Evolutionary conservation across 2,113 vertebrate genomes (phyloP), one percentile per base, ranked within the genome.

Genomic region (Stictonetta naevosa): DNA sequence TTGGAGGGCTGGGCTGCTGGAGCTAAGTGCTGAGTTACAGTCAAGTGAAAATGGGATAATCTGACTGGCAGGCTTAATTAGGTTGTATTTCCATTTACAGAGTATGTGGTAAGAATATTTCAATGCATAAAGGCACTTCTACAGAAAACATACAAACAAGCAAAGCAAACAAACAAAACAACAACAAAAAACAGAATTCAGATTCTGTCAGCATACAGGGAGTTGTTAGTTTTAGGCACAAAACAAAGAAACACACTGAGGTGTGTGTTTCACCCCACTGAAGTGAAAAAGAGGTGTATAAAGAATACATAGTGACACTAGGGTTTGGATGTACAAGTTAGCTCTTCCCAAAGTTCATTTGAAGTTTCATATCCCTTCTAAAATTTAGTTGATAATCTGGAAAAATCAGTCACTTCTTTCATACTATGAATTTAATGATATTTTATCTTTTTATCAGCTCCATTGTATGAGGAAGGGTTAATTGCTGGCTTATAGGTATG

Each of bases 41-140:
- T 81, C 80, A 87, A 64, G 38, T 84, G 58, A 62, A 93, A 95
- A 69, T 36, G 21, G 33, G 48, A 79, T 87, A 50, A 34, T 83
- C 44, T 82, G 60, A 76, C 52, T 68, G 67, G 38, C 81, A 89
- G 81, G 74, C 36, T 91, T 93, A 95, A 96, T 95, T 88, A 88
- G 76, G 13, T 68, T 68, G 33, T 48, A 21, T 34, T 33, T 83
- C 29, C 18, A n/a, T 58, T 87, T 76, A 36, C 42, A 52, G 56
- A 68, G 52, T 78, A 84, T 2, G 9, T 94, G 86, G 20, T 63
- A 85, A 53, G 84, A 95, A 93, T 92, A 73, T 79, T 84, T 81
- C 62, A 67, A 56, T 64, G 71, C 28, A n/a, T 56, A 92, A 84
- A 74, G 25, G 52, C 52, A 23, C 38, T 75, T 44, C 31, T 42